Conservation (phyloP, 2,113 vertebrate species). For the Carassius gibelio region DNA sequence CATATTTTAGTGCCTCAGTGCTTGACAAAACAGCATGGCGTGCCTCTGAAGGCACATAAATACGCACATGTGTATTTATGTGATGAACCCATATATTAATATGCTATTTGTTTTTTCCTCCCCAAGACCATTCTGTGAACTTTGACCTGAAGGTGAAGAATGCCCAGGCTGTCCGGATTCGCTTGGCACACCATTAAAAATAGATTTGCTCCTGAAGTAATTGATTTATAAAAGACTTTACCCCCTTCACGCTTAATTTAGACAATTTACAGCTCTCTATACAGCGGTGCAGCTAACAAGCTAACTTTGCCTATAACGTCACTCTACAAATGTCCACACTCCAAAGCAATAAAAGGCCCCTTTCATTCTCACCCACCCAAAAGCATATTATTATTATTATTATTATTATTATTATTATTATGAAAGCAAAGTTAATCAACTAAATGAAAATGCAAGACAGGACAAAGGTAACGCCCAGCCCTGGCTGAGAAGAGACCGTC, state of each 20-base stretch:
- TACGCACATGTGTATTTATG: conserved; percentile 3
- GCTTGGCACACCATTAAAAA: conserved; percentile 39
- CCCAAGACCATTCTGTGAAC: neutral
- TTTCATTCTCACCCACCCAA: neutral
- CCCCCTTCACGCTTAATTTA: conserved; percentile 35
- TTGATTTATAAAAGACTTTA: conserved; percentile 45
- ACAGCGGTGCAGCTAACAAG: neutral
- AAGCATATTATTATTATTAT: conserved; percentile 22
- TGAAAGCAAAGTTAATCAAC: conserved; percentile 34
- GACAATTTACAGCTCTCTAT: conserved; percentile 26
- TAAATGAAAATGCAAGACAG: conserved; percentile 35
- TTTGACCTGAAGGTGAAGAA: conserved; percentile 7
- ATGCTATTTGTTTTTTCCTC: neutral
- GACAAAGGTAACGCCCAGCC: conserved; percentile 29
- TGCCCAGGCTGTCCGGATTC: neutral
- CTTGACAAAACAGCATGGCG: neutral
- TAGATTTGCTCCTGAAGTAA: conserved; percentile 29
- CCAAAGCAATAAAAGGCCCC: neutral
- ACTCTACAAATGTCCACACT: conserved; percentile 19
- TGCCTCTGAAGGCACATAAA: conserved; percentile 27
- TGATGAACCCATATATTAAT: neutral
- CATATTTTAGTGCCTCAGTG: conserved; percentile 19
- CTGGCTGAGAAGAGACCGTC: conserved; percentile 1
- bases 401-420: conserved; percentile 22
- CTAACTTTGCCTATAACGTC: conserved; percentile 39